Evolutionary conservation across 2,113 vertebrate species (phyloP).

Genomic region (Strigops habroptila): DNA sequence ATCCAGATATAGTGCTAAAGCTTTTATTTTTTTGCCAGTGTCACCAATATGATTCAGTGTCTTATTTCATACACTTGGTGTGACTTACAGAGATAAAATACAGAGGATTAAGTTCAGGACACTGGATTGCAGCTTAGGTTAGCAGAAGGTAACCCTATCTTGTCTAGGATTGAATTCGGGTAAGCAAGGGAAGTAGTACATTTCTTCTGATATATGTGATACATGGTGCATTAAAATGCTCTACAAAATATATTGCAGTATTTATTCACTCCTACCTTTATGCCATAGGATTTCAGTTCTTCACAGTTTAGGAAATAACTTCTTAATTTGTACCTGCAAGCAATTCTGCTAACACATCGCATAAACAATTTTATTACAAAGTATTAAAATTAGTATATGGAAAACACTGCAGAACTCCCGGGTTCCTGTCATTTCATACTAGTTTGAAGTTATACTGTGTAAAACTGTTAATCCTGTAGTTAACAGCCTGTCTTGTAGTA

Average conservation of each 20-base stretch:
- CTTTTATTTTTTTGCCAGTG: neutral
- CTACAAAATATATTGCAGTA: neutral
- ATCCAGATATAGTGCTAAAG: neutral
- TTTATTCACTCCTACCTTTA: conserved; percentile 8
- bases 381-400: neutral
- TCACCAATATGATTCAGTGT: neutral
- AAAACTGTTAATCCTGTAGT: neutral
- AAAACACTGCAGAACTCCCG: neutral
- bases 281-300: neutral
- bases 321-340: neutral
- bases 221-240: neutral
- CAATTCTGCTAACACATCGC: neutral
- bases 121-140: neutral
- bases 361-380: neutral
- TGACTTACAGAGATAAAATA: neutral
- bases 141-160: neutral
- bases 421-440: neutral
- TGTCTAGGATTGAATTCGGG: neutral
- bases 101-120: neutral
- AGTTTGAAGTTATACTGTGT: neutral
- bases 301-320: neutral
- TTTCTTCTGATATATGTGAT: neutral
- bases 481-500: neutral
- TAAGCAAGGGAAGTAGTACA: neutral
- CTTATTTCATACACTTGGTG: neutral